Evolutionary conservation across 2,888 invertebrate species (phyloP).

Genomic region (Drosophila rubida): DNA sequence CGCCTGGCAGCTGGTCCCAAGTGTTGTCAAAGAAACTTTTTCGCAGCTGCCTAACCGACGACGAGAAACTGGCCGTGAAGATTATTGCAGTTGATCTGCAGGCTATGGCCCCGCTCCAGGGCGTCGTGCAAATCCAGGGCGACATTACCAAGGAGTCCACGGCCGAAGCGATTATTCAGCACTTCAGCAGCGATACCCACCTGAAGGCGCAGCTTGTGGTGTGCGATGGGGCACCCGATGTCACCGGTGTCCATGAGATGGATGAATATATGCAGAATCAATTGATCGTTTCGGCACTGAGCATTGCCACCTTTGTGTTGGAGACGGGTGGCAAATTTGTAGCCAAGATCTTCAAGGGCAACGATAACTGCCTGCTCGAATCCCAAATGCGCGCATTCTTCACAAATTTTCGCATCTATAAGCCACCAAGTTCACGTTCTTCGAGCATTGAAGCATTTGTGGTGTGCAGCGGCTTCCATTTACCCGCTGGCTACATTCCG

Average conservation of each 20-base stretch:
- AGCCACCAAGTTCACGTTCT: constrained; percentile 97
- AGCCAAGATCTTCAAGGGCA: constrained; percentile 98
- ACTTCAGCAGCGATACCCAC: constrained; percentile 92
- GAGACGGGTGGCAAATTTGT: constrained; percentile 95
- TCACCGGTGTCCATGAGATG: constrained; percentile 98
- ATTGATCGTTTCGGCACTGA: constrained; percentile 95
- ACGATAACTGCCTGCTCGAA: constrained; percentile 95
- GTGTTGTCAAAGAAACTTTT: constrained; percentile 94
- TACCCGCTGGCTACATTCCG: constrained; percentile 94
- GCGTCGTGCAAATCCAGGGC: constrained; percentile 98
- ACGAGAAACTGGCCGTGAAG: constrained; percentile 87
- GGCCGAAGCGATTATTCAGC: constrained; percentile 94
- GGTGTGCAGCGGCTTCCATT: constrained; percentile 94
- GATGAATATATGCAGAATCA: constrained; percentile 99
- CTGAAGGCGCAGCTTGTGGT: constrained; percentile 96
- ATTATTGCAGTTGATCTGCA: constrained; percentile 99
- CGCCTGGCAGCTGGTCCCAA: constrained; percentile 99
- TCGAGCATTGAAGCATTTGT: constrained; percentile 99
- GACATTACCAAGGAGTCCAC: constrained; percentile 98
- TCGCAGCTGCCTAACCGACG: constrained; percentile 84
- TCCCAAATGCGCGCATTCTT: constrained; percentile 97
- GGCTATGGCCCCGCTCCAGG: constrained; percentile 98
- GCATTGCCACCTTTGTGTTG: constrained; percentile 98
- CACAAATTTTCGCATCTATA: constrained; percentile 93
- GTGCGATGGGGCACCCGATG: constrained; percentile 99